Percentiles rank a stretch among this genome's conserved stretches.
phyloP scores from a whole-genome alignment of 37 sponge, comb jelly and placozoan genomes.

The Mnemiopsis leidyi region DNA sequence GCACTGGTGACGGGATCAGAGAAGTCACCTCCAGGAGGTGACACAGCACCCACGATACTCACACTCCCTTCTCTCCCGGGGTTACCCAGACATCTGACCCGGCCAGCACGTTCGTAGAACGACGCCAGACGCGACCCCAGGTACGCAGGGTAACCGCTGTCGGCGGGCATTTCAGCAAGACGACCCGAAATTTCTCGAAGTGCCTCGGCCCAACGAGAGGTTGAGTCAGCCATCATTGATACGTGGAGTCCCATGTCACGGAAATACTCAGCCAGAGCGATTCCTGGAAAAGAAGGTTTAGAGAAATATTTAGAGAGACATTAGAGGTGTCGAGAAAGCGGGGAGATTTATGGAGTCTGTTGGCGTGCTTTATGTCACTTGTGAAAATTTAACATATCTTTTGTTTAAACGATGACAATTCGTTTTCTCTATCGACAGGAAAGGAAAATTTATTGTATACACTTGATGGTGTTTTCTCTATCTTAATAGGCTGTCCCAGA shows the following conservation, averaged over 20 bases:
- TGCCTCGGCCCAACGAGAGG: constrained; percentile 98
- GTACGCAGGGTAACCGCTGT: constrained; percentile 99
- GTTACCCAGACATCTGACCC: constrained; percentile 87
- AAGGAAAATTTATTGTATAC: too few relatives aligned
- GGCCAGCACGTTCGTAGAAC: constrained; percentile 98
- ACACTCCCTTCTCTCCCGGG: constrained; percentile 95
- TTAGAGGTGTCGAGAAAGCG: too few relatives aligned
- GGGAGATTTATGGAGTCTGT: too few relatives aligned
- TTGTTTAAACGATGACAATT: too few relatives aligned
- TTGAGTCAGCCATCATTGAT: constrained; percentile 99
- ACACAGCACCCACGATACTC: constrained; percentile 97
- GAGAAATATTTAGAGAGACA: too few relatives aligned
- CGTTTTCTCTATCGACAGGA: too few relatives aligned
- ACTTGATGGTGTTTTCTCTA: too few relatives aligned
- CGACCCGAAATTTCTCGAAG: constrained; percentile 98
- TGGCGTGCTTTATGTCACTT: too few relatives aligned
- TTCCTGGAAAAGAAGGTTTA: constrained; percentile 75
- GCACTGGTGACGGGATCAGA: constrained; percentile 98
- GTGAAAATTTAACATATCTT: too few relatives aligned
- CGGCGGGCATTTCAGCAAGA: constrained; percentile 99
- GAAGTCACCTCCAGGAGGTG: constrained; percentile 99
- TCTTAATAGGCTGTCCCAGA: too few relatives aligned
- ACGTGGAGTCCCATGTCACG: constrained; percentile 99
- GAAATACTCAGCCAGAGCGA: constrained; percentile 98
- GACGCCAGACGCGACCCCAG: constrained; percentile 97